These are phyloP conservation scores for Hylyphantes graminicola DNA, from an alignment of 1,140 invertebrate species.

Conservation along the genomic window DNA sequence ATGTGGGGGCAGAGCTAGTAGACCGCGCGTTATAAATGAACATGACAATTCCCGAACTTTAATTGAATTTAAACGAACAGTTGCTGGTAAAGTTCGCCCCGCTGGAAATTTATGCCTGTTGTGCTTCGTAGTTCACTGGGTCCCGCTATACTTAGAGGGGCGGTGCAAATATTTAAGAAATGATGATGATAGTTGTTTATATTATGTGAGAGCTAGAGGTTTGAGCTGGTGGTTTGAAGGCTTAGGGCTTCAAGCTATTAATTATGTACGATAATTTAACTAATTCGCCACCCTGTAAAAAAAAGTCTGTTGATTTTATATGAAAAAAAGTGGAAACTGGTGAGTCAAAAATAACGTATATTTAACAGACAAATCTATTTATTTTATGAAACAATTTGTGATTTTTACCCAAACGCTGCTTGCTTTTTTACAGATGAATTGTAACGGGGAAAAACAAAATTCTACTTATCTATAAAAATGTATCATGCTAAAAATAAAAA, in stretches of 20 bases:
- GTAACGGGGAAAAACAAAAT: too few species aligned
- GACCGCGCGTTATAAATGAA: slow-evolving; percentile 54
- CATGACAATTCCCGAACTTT: slow-evolving; percentile 61
- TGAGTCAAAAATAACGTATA: too few species aligned
- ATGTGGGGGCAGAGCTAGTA: not conserved
- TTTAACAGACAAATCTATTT: too few species aligned
- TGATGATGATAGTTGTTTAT: not conserved
- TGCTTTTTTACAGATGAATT: too few species aligned
- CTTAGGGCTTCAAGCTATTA: not conserved
- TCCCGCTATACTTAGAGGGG: slow-evolving; percentile 17
- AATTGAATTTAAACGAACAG: slow-evolving; percentile 61
- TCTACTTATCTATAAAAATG: too few species aligned
- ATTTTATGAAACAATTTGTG: too few species aligned
- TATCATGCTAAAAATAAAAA: too few species aligned
- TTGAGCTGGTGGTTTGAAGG: not conserved
- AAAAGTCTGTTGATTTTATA: too few species aligned
- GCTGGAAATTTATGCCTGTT: slow-evolving; percentile 56
- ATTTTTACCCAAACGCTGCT: too few species aligned
- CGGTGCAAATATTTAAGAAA: slow-evolving; percentile 20
- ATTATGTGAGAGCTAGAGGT: not conserved
- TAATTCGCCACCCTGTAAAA: too few species aligned
- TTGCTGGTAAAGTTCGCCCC: slow-evolving; percentile 47
- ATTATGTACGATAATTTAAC: too few species aligned
- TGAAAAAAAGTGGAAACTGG: too few species aligned
- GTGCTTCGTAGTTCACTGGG: slow-evolving; percentile 56